phyloP scores from a whole-genome alignment of 2,113 vertebrate species.

The Acinonyx jubatus region DNA sequence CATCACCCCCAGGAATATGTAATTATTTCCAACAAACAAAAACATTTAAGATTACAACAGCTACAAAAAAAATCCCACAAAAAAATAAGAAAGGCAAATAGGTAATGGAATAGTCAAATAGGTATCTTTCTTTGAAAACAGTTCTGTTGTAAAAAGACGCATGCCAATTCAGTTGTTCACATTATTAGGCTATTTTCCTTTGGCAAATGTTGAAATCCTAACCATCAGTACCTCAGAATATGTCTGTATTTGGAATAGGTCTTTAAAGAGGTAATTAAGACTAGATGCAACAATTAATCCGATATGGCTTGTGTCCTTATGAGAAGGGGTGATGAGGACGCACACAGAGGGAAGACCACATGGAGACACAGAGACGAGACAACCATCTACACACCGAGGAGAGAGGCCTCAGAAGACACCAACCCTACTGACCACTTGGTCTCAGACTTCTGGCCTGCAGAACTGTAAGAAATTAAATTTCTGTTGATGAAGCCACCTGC shows the following conservation, averaged over 20 bases:
- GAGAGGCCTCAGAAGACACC: neutral
- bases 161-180: neutral
- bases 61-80: neutral
- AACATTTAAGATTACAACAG: neutral
- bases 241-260: neutral
- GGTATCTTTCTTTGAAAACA: neutral
- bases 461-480: neutral
- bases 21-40: slow-evolving; percentile 30
- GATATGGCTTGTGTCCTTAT: neutral
- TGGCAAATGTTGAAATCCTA: neutral
- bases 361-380: neutral
- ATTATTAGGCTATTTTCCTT: neutral
- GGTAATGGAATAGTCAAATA: neutral
- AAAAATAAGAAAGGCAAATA: neutral
- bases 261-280: neutral
- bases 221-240: neutral
- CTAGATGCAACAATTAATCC: neutral
- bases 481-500: neutral
- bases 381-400: neutral
- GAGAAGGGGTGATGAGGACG: neutral
- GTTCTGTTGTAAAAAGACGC: neutral
- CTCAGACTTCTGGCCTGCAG: neutral
- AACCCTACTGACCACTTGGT: neutral
- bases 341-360: neutral
- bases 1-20: neutral